Evolutionary conservation across 2,113 vertebrate species (phyloP), one percentile per base, ranked within the genome.

Genomic region (Tiliqua scincoides): DNA sequence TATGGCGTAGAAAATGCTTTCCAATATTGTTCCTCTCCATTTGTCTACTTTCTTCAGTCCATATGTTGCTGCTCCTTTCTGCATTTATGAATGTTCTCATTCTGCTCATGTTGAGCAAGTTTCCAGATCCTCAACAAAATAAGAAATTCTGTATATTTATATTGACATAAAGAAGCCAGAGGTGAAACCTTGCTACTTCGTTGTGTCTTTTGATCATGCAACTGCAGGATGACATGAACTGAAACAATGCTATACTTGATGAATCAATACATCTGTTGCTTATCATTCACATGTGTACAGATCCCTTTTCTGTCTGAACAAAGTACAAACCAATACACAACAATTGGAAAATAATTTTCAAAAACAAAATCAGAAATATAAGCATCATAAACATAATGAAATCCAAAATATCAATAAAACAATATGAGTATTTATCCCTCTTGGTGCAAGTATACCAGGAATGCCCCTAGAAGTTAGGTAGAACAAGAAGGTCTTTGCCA

Each of bases 1-100:
- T 84, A 79, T 30, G 20, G 62, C 76, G 12, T 21, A 48, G 67
- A 17, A 71, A 80, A 30, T 74, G 81, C 75, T 54, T 63, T 89
- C 23, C 21, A 27, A 0, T 0, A 32, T 20, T 79, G 63, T 48
- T 84, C 43, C 48, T 52, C 52, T 61, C 37, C 20, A 3, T 23
- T 79, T 48, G 21, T 8, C n/a, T n/a, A n/a, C 27, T 79, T 85
- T 79, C 37, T 71, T 65, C 32, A 54, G 14, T 27, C n/a, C 63
- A 52, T 72, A 23, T 43, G 68, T 32, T 8, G 14, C 32, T 54
- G 30, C 27, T n/a, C 12, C 27, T 54, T 80, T 30, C 59, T 65
- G 15, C 40, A 21, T 65, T 18, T 83, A 61, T 43, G 30, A 25
- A 12, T 35, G 27, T 1, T 18, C 35, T 25, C n/a, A 54, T 67